Base-by-base conservation (phyloP, 2,797 vertebrate species). In the Hipposideros larvatus region DNA sequence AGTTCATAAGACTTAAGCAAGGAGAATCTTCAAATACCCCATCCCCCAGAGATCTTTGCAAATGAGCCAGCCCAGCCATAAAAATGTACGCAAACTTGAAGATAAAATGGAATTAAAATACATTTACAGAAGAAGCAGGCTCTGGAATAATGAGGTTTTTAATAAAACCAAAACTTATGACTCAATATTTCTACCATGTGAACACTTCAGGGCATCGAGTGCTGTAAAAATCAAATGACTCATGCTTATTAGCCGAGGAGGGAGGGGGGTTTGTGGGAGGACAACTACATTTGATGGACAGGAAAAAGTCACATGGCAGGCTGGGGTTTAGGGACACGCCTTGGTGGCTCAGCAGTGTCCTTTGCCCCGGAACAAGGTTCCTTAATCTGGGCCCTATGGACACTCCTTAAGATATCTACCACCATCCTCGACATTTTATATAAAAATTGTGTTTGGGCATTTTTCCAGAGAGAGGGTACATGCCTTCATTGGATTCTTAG, bases 91-190 rank as follows among this genome's bases (percentile, higher is more conserved):
- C 57, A 85, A 16, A 16, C 77, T 70, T 88, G 46, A 94, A 95
- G 48, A 83, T 46, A 18, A 92, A 84, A 92, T 41, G n/a, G 51
- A 86, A 90, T 90, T 65, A 78, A 83, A 84, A 34, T 66, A 26
- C 16, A 43, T 46, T 82, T 82, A 87, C 90, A 90, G 90, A 65
- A 96, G 65, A 94, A 95, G 31, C 14, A 86, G 37, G 34, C 82
- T 89, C 87, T 94, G 84, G 82, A 46, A 94, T 79, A 87, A 88
- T 11, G 34, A 88, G 19, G 37, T 65, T 95, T 92, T 90, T 51
- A 94, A 94, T 91, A 68, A 91, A 89, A 96, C 87, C 70, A 95
- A 93, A 94, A 96, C 55, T 79, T 77, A 55, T 55, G 88, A 87
- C 78, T 95, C 70, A 90, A 14, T 94, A 79, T 92, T 96, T 96